Percentiles rank a stretch among this genome's conserved stretches.
Conservation (phyloP, 2,113 vertebrate species). For the Corythaixoides concolor region DNA sequence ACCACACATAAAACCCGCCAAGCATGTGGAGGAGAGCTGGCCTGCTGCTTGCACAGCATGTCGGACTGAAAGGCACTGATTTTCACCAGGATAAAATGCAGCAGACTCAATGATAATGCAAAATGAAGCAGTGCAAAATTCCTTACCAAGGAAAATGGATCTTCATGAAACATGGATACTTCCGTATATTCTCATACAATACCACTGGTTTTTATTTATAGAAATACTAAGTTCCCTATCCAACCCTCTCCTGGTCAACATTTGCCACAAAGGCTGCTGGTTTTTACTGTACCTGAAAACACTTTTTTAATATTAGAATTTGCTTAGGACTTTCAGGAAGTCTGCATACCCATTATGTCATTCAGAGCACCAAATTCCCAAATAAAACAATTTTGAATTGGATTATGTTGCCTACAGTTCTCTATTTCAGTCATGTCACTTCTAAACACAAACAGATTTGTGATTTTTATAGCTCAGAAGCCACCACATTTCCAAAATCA, state of each 20-base stretch:
- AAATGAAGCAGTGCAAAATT: neutral
- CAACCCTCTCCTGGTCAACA: neutral
- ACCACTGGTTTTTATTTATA: neutral
- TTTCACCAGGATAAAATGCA: neutral
- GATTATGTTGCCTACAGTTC: neutral
- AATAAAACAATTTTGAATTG: neutral
- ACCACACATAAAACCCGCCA: neutral
- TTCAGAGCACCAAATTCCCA: neutral
- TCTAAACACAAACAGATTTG: neutral
- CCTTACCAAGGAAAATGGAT: neutral
- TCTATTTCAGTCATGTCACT: neutral
- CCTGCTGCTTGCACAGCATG: neutral
- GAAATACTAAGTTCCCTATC: neutral
- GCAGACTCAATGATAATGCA: neutral
- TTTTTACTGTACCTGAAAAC: neutral
- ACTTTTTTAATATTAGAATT: neutral
- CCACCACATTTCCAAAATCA: neutral
- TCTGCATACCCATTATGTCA: neutral
- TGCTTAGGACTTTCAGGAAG: neutral
- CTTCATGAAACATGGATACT: neutral
- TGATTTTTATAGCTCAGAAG: neutral
- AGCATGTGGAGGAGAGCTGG: rapidly evolving
- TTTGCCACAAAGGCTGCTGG: neutral
- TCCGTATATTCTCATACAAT: neutral
- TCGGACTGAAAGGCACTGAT: neutral